Evolutionary conservation across 2,888 invertebrate genomes (phyloP).

Genomic region (Megaustenia siamemsis): DNA sequence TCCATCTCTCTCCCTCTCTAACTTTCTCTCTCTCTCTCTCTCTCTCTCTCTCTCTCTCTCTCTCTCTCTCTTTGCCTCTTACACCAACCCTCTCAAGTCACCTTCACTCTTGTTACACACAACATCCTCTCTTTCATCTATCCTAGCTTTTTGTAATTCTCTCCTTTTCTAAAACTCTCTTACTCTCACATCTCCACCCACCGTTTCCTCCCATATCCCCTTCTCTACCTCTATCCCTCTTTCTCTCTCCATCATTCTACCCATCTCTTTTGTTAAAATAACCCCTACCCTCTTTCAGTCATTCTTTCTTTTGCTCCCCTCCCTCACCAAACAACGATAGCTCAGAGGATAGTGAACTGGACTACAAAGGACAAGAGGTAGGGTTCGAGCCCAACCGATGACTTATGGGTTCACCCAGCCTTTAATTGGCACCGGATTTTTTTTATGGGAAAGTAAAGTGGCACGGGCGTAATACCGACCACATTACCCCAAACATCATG

Average conservation of each 20-base stretch:
- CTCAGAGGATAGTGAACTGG: too few species aligned
- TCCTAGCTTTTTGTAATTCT: neutral
- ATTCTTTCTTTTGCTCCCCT: neutral
- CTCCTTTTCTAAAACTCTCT: neutral
- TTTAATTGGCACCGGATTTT: too few species aligned
- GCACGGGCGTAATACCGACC: too few species aligned
- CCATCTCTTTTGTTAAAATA: neutral
- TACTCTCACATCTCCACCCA: neutral
- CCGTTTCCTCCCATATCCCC: too few species aligned
- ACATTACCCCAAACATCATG: too few species aligned
- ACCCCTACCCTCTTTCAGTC: too few species aligned
- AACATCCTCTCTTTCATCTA: neutral
- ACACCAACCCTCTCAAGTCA: neutral
- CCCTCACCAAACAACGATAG: neutral
- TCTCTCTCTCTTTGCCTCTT: neutral
- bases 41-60: neutral
- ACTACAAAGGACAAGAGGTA: too few species aligned
- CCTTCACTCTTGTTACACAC: neutral
- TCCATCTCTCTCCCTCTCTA: neutral
- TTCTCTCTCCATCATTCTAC: too few species aligned
- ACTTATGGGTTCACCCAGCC: too few species aligned
- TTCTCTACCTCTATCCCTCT: too few species aligned
- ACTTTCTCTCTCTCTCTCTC: constrained; percentile 7
- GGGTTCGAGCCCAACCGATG: too few species aligned
- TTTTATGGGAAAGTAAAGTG: too few species aligned